These are phyloP conservation scores for Bombus breviceps DNA, from an alignment of 1,140 invertebrate species.

Conservation along the genomic window DNA sequence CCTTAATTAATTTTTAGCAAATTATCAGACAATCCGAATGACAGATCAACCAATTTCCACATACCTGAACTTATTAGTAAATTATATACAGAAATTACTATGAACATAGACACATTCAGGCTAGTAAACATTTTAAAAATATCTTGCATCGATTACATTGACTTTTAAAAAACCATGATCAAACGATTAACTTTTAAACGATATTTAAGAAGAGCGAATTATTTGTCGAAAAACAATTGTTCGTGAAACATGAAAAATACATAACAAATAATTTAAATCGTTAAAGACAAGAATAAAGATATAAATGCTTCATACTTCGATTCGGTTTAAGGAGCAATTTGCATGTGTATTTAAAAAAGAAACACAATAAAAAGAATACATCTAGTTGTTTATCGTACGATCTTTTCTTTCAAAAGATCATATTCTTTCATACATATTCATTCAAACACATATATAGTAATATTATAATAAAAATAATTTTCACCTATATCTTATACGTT, in stretches of 20 bases:
- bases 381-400: not conserved
- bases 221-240: no score
- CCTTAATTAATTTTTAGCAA: not conserved
- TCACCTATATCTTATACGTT: not conserved
- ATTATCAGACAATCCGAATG: not conserved
- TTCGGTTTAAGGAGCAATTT: not conserved
- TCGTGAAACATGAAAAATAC: not conserved
- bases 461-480: not conserved
- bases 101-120: slow-evolving; percentile 5
- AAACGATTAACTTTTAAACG: not conserved
- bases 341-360: not conserved
- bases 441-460: not conserved
- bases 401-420: not conserved
- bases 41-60: not conserved
- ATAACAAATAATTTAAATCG: not conserved
- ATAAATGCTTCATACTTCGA: not conserved
- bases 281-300: not conserved
- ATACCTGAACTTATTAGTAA: slow-evolving; percentile 8
- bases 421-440: not conserved
- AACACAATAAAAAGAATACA: not conserved
- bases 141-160: not conserved
- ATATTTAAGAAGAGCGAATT: not conserved
- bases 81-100: not conserved
- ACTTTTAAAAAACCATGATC: not conserved
- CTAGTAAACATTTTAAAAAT: slow-evolving; percentile 18